A percentile compares a stretch with the other conserved stretches of the same genome.
Conservation (phyloP, 2,113 vertebrate genomes). For the Callorhinus ursinus region DNA sequence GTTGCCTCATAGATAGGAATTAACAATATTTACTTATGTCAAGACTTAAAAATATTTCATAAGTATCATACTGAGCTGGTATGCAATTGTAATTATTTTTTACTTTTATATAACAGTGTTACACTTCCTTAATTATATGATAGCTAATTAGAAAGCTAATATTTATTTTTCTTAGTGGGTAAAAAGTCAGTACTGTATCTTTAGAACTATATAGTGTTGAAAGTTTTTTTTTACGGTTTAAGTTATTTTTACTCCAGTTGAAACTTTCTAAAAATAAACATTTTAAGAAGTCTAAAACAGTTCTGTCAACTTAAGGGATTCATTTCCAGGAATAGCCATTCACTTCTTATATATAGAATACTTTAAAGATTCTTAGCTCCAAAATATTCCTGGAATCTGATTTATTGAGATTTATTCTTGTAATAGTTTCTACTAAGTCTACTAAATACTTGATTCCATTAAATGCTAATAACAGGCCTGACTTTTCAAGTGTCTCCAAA, state of each 20-base stretch:
- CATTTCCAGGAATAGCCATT: conserved; percentile 57
- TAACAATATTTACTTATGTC: neutral
- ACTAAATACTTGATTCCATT: conserved; percentile 58
- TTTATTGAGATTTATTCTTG: conserved; percentile 64
- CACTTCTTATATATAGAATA: conserved; percentile 7
- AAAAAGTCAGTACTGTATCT: neutral
- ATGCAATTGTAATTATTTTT: conserved; percentile 5
- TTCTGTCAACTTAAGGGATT: conserved; percentile 31
- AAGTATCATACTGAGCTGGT: neutral
- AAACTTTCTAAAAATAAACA: conserved; percentile 50
- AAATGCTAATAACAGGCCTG: conserved; percentile 47
- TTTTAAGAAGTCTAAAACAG: conserved; percentile 39
- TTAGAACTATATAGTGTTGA: neutral
- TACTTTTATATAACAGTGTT: neutral
- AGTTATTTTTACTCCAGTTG: conserved; percentile 45
- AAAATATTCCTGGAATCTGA: conserved; percentile 61
- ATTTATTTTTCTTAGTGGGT: neutral
- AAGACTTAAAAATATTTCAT: neutral
- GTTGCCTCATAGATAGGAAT: neutral
- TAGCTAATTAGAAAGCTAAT: neutral
- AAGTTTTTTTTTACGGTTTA: neutral
- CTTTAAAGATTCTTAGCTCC: conserved; percentile 1
- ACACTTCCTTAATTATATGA: conserved; percentile 14
- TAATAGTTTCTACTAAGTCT: conserved; percentile 34
- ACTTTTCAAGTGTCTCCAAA: conserved; percentile 10